A percentile compares a stretch with the other conserved stretches of the same genome.
phyloP scores from a whole-genome alignment of 2,888 invertebrate genomes.

The Steromphala cineraria region DNA sequence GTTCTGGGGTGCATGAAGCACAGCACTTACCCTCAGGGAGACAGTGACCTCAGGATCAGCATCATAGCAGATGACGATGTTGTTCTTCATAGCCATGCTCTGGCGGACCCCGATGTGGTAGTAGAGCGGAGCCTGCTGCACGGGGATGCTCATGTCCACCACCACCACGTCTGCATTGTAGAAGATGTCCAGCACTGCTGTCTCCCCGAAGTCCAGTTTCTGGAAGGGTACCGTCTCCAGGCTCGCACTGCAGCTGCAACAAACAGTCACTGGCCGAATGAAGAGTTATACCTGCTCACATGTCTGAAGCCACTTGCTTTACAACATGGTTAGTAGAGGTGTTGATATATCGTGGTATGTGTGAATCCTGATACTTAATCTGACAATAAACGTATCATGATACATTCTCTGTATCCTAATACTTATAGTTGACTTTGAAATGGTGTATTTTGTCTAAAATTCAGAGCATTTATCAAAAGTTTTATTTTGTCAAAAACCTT shows the following conservation, averaged over 20 bases:
- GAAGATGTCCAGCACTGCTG: conserved; percentile 94
- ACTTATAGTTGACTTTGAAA: too few species aligned
- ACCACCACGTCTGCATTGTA: conserved; percentile 99
- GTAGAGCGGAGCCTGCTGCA: conserved; percentile 94
- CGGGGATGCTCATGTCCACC: conserved; percentile 89
- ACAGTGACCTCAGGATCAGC: conserved; percentile 90
- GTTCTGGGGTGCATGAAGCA: too few species aligned
- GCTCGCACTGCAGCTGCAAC: conserved; percentile 63
- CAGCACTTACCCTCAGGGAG: conserved; percentile 85
- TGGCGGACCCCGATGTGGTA: conserved; percentile 98
- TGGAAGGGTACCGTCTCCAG: conserved; percentile 82
- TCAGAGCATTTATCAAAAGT: too few species aligned
- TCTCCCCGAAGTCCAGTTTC: conserved; percentile 97
- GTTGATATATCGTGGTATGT: too few species aligned
- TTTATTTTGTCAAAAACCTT: too few species aligned
- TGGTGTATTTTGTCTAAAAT: too few species aligned
- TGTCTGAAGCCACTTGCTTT: too few species aligned
- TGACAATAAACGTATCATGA: too few species aligned
- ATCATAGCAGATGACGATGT: conserved; percentile 80
- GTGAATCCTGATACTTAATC: too few species aligned
- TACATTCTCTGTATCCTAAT: too few species aligned
- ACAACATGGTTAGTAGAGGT: too few species aligned
- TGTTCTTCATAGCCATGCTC: conserved; percentile 97
- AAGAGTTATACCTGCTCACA: neutral
- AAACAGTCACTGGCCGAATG: neutral